A percentile compares a stretch with the other conserved stretches of the same genome.
These are phyloP conservation scores for Saguinus imperator DNA, from an alignment of 2,113 vertebrate genomes.

Conservation along the genomic window DNA sequence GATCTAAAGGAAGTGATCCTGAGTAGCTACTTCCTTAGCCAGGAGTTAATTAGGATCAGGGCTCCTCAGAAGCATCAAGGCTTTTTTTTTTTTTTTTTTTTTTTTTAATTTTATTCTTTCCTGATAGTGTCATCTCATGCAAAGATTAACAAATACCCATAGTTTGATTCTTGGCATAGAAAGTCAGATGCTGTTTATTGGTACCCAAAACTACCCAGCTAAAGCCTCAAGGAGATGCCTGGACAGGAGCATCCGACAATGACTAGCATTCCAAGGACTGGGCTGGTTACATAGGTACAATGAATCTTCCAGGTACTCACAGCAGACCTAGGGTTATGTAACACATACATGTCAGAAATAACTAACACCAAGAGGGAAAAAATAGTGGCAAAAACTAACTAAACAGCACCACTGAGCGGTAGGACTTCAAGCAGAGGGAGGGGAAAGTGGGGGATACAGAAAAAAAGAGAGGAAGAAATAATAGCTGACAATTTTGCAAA, in stretches of 20 bases:
- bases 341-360: constrained; percentile 4
- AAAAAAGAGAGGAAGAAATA: neutral
- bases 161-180: neutral
- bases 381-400: neutral
- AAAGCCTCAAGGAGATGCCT: neutral
- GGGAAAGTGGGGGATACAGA: neutral
- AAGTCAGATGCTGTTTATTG: neutral
- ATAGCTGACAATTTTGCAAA: neutral
- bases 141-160: constrained; percentile 11
- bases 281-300: neutral
- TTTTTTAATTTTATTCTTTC: neutral
- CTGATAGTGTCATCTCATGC: neutral
- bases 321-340: neutral
- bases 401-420: neutral
- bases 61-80: constrained; percentile 9
- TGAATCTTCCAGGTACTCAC: neutral
- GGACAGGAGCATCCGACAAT: neutral
- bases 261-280: neutral
- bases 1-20: neutral
- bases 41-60: constrained; percentile 7
- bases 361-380: neutral
- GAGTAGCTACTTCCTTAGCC: neutral
- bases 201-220: neutral
- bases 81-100: neutral
- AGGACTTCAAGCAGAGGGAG: neutral